Base-by-base conservation (phyloP, 1,140 invertebrate genomes). In the Drosophila nikananu region DNA sequence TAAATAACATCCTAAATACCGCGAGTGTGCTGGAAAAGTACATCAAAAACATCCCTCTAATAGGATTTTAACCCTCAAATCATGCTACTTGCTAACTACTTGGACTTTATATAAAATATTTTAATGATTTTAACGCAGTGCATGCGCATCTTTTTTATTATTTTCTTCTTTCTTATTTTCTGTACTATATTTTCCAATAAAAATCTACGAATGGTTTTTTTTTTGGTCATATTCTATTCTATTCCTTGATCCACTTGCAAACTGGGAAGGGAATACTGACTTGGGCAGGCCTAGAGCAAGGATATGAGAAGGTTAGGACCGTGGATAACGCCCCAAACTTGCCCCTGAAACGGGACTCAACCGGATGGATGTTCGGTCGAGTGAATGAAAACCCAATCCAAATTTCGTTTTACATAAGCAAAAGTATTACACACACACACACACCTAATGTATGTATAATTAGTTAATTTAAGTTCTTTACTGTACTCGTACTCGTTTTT, bases 341-440 rank as follows among this genome's bases (percentile, higher is more conserved):
- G 68, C 68, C 68, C 30, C 67, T 70, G 48, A 57, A 63, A 63
- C 21, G 27, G 21, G 48, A 32, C 30, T 63, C 46, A 37, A 32
- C 52, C 52, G 52, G 13, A 21, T n/a, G 9, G 21, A 70, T n/a
- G 21, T n/a, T 51, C 32, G 32, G 19, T 21, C 52, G 52, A 37
- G 52, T 37, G 2, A 32, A 39, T 9, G n/a, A 25, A 35, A 32
- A 19, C 35, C 37, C 54, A 60, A 51, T 39, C 67, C 67, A 60
- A 60, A 73, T 51, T 70, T 70, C 27, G 21, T 68, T 70, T 72
- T 55, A 49, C 37, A 48, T 73, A 73, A 73, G 44, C 70, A 75
- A 75, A 75, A 75, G 70, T 75, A 63, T 75, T 75, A 75, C 30
- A 54, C 27, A 61, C 42, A 61, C 60, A 42, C 68, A 59, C 67